These are phyloP conservation scores for Coregonus clupeaformis DNA, from an alignment of 2,113 vertebrate genomes.

Conservation along the genomic window DNA sequence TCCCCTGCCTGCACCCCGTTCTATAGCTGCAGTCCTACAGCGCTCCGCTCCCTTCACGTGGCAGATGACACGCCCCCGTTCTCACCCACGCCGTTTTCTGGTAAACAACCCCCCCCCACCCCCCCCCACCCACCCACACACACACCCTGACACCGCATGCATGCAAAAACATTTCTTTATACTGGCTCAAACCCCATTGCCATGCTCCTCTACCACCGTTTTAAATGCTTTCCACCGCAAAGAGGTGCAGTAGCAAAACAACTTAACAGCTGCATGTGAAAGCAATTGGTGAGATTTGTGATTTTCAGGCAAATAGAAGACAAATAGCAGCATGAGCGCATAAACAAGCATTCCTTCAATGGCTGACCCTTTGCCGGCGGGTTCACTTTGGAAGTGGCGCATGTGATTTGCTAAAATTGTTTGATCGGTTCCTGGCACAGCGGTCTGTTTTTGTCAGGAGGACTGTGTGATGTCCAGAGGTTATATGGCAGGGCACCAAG, in stretches of 20 bases:
- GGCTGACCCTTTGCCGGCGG: slow-evolving; percentile 29
- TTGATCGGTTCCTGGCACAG: slow-evolving; percentile 21
- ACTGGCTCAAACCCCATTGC: background rate
- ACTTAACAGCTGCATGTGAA: slow-evolving; percentile 70
- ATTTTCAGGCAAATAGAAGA: slow-evolving; percentile 42
- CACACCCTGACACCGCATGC: no score
- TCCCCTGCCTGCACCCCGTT: background rate
- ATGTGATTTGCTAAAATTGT: slow-evolving; percentile 54
- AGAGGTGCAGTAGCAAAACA: slow-evolving; percentile 66
- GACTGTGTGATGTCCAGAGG: background rate
- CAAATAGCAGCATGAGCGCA: slow-evolving; percentile 27
- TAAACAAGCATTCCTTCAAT: slow-evolving; percentile 52
- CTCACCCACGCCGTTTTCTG: background rate
- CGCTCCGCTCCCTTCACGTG: background rate
- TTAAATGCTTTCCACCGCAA: slow-evolving; percentile 21
- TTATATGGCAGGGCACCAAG: slow-evolving; percentile 48
- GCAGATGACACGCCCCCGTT: background rate
- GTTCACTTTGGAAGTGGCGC: slow-evolving; percentile 35
- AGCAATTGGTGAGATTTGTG: slow-evolving; percentile 57
- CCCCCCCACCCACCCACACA: no score
- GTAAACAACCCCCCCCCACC: no score
- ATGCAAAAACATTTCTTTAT: no score
- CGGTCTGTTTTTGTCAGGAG: slow-evolving; percentile 32
- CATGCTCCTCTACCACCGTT: background rate
- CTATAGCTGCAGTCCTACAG: no score